A percentile compares a stretch with the other conserved stretches of the same genome.
Evolutionary conservation across 2,888 invertebrate species (phyloP).

Genomic region (Trachelus troglodyta): DNA sequence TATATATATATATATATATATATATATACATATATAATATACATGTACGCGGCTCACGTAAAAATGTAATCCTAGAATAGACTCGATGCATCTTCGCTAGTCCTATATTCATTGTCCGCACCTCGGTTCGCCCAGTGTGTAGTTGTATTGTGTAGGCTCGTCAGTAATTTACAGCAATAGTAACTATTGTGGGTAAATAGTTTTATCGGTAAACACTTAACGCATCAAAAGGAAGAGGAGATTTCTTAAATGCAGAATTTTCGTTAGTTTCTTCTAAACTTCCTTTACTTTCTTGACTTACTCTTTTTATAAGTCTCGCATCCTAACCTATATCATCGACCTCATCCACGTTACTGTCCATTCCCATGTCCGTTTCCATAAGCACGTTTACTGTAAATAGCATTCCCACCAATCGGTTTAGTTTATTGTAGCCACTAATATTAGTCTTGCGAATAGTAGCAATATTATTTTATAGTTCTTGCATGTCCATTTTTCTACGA

Average conservation of each 20-base stretch:
- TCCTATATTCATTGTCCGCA: not conserved
- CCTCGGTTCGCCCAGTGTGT: not conserved
- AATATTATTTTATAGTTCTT: constrained; percentile 1
- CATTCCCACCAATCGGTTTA: constrained; percentile 16
- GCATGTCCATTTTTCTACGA: constrained; percentile 40
- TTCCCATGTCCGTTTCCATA: not conserved
- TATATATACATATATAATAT: too few relatives aligned
- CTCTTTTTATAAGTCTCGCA: not conserved
- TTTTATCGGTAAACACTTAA: not conserved
- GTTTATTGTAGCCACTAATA: not conserved
- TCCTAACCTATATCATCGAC: not conserved
- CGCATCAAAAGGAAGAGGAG: not conserved
- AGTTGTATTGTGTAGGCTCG: not conserved
- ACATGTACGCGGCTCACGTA: too few relatives aligned
- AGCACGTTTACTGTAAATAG: constrained; percentile 16
- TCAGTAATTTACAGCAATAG: not conserved
- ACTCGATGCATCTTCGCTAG: not conserved
- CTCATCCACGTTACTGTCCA: not conserved
- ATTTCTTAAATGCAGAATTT: not conserved
- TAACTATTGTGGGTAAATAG: not conserved
- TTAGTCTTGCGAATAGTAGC: constrained; percentile 1
- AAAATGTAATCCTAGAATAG: too few relatives aligned
- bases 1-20: too few relatives aligned
- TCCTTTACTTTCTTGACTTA: not conserved
- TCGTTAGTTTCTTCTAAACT: not conserved